A percentile compares a stretch with the other conserved stretches of the same genome.
phyloP scores from a whole-genome alignment of 1,140 invertebrate species.

The Drosophila lacteicornis region DNA sequence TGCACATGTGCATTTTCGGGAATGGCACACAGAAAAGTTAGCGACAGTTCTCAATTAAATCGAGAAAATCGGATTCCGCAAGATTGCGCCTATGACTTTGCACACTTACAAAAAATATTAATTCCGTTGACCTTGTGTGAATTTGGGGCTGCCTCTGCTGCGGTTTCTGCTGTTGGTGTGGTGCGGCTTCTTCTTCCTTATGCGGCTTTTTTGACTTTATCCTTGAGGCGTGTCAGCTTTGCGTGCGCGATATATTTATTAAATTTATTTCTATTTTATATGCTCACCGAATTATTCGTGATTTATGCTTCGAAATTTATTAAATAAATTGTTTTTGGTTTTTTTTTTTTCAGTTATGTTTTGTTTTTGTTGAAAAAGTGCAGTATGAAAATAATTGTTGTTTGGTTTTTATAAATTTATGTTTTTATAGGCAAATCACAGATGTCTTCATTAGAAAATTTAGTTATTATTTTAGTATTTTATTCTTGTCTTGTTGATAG shows the following conservation, averaged over 20 bases:
- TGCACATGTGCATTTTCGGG: constrained; percentile 67
- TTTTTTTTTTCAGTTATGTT: constrained; percentile 17
- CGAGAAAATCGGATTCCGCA: constrained; percentile 31
- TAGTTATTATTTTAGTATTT: constrained; percentile 40
- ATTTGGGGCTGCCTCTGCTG: constrained; percentile 61
- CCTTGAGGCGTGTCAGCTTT: constrained; percentile 42
- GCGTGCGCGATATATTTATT: constrained; percentile 46
- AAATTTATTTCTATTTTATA: constrained; percentile 33
- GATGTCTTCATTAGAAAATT: constrained; percentile 67
- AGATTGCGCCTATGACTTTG: constrained; percentile 16
- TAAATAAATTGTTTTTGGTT: constrained; percentile 49
- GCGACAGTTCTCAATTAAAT: constrained; percentile 43
- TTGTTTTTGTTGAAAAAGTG: constrained; percentile 59
- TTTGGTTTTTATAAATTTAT: constrained; percentile 54
- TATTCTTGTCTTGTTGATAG: constrained; percentile 30
- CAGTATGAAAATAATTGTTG: constrained; percentile 78
- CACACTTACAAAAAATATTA: constrained; percentile 81
- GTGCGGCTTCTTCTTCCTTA: constrained; percentile 24
- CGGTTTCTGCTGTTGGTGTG: constrained; percentile 35
- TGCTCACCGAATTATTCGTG: constrained; percentile 28
- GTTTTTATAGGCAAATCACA: constrained; percentile 67
- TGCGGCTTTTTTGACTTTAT: constrained; percentile 44
- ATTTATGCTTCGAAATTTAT: constrained; percentile 48
- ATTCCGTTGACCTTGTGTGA: constrained; percentile 82
- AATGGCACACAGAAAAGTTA: constrained; percentile 21